Percentiles rank a stretch among this genome's conserved stretches.
Conservation (phyloP, 2,113 vertebrate genomes). For the Rhea pennata region DNA sequence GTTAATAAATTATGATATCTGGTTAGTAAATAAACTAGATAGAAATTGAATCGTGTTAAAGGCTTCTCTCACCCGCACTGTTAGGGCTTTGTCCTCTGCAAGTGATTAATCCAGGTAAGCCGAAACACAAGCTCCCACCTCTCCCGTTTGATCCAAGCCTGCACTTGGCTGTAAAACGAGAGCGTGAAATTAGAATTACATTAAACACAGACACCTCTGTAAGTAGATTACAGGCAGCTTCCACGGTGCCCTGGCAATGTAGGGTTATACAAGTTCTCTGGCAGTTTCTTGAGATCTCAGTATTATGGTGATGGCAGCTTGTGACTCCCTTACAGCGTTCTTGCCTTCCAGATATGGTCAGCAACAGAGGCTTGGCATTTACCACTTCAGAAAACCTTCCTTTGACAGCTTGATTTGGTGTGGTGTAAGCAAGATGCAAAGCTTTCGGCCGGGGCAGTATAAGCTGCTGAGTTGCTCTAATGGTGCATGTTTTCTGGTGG, state of each 20-base stretch:
- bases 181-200: neutral
- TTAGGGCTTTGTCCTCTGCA: neutral
- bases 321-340: neutral
- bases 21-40: neutral
- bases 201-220: neutral
- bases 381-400: accelerated
- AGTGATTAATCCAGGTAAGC: neutral
- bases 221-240: neutral
- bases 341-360: neutral
- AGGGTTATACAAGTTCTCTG: neutral
- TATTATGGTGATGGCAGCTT: neutral
- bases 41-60: neutral
- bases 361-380: neutral
- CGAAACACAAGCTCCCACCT: neutral
- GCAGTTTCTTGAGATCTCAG: neutral
- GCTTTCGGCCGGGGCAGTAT: neutral
- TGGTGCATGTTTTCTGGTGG: neutral
- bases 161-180: neutral
- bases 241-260: neutral
- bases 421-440: neutral
- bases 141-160: neutral
- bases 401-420: neutral
- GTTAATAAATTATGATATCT: neutral
- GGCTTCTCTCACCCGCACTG: neutral
- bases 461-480: neutral